These are phyloP conservation scores for Hydrolagus colliei DNA, from an alignment of 2,797 vertebrate species.

Conservation along the genomic window DNA sequence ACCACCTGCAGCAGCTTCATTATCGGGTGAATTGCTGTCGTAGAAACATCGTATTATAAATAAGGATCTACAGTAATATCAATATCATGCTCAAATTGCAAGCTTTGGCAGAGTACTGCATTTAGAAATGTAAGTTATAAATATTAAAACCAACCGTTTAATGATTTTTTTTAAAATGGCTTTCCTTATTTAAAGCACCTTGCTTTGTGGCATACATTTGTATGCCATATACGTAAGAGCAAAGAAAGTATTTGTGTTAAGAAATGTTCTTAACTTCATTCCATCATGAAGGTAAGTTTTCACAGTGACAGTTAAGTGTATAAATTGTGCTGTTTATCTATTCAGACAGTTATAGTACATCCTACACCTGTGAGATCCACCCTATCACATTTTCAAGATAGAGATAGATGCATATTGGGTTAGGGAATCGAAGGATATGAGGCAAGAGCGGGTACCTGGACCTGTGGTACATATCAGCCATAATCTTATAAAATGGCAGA, in stretches of 20 bases:
- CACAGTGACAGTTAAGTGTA: not conserved
- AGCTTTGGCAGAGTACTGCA: not conserved
- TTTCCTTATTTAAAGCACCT: not conserved
- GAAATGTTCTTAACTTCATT: not conserved
- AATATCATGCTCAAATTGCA: not conserved
- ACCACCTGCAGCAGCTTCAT: no score
- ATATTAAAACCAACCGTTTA: not conserved
- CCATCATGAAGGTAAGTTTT: no score
- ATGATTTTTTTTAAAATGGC: not conserved
- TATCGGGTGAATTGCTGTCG: no score
- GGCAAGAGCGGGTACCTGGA: no score
- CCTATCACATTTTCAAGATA: not conserved
- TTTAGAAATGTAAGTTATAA: constrained; percentile 4
- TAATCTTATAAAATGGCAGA: no score
- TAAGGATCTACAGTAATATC: no score
- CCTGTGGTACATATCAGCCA: no score
- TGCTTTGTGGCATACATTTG: not conserved
- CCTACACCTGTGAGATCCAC: not conserved
- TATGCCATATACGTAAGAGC: not conserved
- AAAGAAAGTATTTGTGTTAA: no score
- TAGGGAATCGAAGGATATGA: no score
- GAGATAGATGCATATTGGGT: no score
- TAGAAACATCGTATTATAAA: no score
- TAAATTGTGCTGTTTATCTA: not conserved
- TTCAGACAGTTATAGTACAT: no score